Evolutionary conservation across 2,113 vertebrate genomes (phyloP).

Genomic region (Rhynchomys soricoides): DNA sequence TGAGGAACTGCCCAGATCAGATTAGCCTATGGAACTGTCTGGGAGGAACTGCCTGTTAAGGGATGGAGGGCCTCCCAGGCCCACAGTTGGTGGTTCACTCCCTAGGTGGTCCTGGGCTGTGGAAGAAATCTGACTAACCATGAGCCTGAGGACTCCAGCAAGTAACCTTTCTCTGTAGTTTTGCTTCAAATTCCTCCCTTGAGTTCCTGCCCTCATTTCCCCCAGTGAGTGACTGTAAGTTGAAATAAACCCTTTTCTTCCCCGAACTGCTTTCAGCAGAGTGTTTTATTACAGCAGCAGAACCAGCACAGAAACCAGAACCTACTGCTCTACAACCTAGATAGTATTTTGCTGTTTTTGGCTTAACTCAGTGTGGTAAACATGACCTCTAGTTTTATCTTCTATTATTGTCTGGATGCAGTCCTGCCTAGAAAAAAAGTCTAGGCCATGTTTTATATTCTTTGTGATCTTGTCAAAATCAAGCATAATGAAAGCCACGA

Average conservation of each 20-base stretch:
- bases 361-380: not conserved
- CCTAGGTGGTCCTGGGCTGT: not conserved
- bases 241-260: not conserved
- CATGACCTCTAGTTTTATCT: not conserved
- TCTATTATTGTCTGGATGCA: not conserved
- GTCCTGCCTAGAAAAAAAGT: not conserved
- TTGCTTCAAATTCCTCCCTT: not conserved
- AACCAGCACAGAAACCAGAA: not conserved
- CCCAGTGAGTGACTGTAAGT: not conserved
- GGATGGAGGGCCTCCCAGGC: not conserved
- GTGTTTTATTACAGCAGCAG: not conserved
- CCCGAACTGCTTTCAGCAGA: not conserved
- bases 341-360: not conserved
- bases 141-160: not conserved
- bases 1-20: too few relatives aligned
- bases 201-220: not conserved
- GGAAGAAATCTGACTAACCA: not conserved
- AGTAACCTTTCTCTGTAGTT: not conserved
- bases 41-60: not conserved
- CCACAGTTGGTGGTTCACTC: not conserved
- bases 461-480: not conserved
- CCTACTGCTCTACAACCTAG: not conserved
- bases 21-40: not conserved
- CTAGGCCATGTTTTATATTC: conserved; percentile 5
- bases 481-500: not conserved